Evolutionary conservation across 2,888 invertebrate species (phyloP).

Genomic region (Asteroscopus sphinx): DNA sequence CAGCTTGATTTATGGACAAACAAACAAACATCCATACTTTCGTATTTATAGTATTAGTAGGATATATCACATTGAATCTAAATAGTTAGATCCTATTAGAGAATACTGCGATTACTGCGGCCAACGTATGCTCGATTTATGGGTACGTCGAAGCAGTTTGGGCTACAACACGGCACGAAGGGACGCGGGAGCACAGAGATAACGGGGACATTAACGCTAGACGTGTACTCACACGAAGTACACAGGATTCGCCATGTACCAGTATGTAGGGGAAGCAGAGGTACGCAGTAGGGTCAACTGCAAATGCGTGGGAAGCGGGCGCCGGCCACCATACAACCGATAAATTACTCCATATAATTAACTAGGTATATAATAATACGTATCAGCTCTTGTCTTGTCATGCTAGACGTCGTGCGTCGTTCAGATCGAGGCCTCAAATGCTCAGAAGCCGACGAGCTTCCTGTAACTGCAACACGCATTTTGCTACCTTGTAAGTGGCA

Average conservation of each 20-base stretch:
- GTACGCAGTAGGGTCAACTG: conserved; percentile 68
- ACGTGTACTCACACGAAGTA: conserved; percentile 69
- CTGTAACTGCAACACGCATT: conserved; percentile 57
- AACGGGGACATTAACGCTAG: conserved; percentile 77
- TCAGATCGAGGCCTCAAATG: conserved; percentile 54
- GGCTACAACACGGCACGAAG: conserved; percentile 62
- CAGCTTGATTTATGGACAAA: too few relatives aligned
- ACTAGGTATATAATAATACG: conserved; percentile 46
- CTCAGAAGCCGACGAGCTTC: conserved; percentile 58
- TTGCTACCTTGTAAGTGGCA: conserved; percentile 56
- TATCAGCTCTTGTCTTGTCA: conserved; percentile 57
- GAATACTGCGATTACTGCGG: not conserved
- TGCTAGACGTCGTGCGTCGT: conserved; percentile 54
- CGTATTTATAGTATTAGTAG: too few relatives aligned
- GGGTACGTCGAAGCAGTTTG: conserved; percentile 55
- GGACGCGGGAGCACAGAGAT: conserved; percentile 63
- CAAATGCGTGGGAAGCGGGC: conserved; percentile 73
- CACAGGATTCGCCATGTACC: conserved; percentile 68
- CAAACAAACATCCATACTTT: too few relatives aligned
- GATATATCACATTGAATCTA: not conserved
- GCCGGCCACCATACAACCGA: conserved; percentile 37
- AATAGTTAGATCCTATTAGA: not conserved
- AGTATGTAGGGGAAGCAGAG: conserved; percentile 61
- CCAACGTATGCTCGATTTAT: conserved; percentile 43
- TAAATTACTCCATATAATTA: conserved; percentile 44